Conservation (phyloP, 2,888 invertebrate genomes). For the Dromius quadrimaculatus region DNA sequence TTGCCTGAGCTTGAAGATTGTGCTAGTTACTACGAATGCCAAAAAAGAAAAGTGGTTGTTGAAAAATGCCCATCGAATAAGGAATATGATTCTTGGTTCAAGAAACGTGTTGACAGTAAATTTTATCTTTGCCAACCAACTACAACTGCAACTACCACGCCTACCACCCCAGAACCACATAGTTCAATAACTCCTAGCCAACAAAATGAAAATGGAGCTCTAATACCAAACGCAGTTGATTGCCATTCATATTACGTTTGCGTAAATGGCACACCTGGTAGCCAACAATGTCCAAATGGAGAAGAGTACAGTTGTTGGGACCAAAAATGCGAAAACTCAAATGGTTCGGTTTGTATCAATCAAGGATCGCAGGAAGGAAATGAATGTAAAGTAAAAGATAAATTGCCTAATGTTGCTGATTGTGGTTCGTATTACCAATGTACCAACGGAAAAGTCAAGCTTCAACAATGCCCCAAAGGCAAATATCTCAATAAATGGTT, state of each 20-base stretch:
- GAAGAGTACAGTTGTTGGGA: constrained; percentile 20
- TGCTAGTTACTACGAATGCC: background rate
- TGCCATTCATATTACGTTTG: too few relatives aligned
- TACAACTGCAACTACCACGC: background rate
- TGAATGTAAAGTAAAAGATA: background rate
- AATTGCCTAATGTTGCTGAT: background rate
- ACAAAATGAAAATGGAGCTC: too few relatives aligned
- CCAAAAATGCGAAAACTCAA: too few relatives aligned
- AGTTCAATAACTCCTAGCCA: too few relatives aligned
- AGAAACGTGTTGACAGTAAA: background rate
- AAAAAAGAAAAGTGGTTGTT: background rate
- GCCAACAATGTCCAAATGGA: too few relatives aligned
- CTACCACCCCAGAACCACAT: background rate
- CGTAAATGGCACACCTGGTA: too few relatives aligned
- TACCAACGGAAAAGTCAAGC: too few relatives aligned
- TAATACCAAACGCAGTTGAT: too few relatives aligned
- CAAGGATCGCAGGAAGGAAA: background rate
- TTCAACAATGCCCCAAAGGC: too few relatives aligned
- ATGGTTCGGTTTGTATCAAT: background rate
- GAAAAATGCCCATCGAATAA: background rate
- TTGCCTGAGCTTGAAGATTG: background rate
- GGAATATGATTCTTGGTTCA: background rate
- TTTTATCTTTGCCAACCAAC: background rate
- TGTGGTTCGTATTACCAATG: too few relatives aligned
- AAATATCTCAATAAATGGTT: background rate